Evolutionary conservation across 2,113 vertebrate species (phyloP), one percentile per base, ranked within the genome.

Genomic region (Daubentonia madagascariensis): DNA sequence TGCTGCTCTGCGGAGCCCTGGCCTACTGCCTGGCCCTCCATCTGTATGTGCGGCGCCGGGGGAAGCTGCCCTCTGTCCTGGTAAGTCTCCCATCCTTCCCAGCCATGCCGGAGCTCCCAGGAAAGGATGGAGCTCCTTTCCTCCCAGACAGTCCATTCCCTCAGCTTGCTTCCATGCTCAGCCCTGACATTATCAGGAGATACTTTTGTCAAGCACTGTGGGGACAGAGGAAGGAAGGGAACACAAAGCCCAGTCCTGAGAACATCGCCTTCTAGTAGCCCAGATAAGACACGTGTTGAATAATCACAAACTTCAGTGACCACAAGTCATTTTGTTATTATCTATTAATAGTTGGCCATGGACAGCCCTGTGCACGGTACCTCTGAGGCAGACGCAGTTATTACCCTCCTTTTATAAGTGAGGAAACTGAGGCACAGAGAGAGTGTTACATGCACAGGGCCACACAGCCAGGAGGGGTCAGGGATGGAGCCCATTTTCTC

Each of bases 21-120:
- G 96, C 89, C 28, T 73, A 23, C 87, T 79, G 23, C 68, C 81
- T 98, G 50, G 85, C 93, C 91, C 93, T 97, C 1, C 89, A 73
- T 5, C 28, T 75, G 13, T 99, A 99, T 5, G 0, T 98, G 8
- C 98, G 84, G 93, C 98, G 54, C 57, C 96, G 96, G 0, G 0
- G 96, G 81, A 98, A 94, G 96, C 97, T 98, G 0, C 99, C 99
- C 0, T 32, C 96, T 0, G 98, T 97, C 37, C 97, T 99, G 99
- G 99, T 99, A 91, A 99, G 99, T 96, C 48, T 72, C 40, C 67
- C 6, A 1, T 30, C 70, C 63, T 50, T 54, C 52, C 37, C 45
- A 6, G 20, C 17, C 50, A 3, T 45, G 11, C 37, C 40, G 6
- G 40, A 37, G 30, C n/a, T 35, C 43, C 18, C 1, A 23, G 4